Evolutionary conservation across 2,113 vertebrate genomes (phyloP), one percentile per base, ranked within the genome.

Genomic region (Octodon degus): DNA sequence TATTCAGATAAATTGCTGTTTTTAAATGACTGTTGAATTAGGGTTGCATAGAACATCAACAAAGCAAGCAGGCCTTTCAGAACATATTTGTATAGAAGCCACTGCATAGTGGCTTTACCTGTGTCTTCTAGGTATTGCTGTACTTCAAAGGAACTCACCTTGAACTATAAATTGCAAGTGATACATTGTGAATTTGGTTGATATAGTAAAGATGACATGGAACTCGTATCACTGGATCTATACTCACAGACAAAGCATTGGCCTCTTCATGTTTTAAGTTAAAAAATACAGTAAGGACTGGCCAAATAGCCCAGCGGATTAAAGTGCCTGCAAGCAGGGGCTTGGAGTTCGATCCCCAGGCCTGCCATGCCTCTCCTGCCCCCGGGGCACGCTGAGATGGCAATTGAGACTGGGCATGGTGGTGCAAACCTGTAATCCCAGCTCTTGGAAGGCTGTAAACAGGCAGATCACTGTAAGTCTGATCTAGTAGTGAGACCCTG

Each of bases 21-120:
- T 27, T 95, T 95, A 94, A 88, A 53, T 86, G 40, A 27, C 72
- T 93, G 0, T 63, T 92, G 74, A 90, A 76, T 96, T 95, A 90
- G 81, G 40, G 25, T 3, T 95, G 17, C 30, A 17, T 83, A 94
- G 70, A 82, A 76, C 11, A 19, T 22, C 86, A 27, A 24, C 17
- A 22, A 79, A 93, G 37, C 55, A 58, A 86, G 53, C 17, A 55
- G 32, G n/a, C 63, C 40, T 37, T 77, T 95, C 13, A 65, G 70
- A 81, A 86, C n/a, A 47, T 12, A 47, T 86, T 90, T 67, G 70
- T 76, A 30, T 82, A 72, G 50, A 88, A 37, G 55, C 27, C n/a
- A 80, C 74, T 93, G 24, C 13, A 24, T 30, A 7, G 13, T 67
- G 65, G 67, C 37, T 80, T 83, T 70, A 32, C 16, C 67, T 58